phyloP scores from a whole-genome alignment of 2,888 invertebrate species.

The Salpingus planirostris region DNA sequence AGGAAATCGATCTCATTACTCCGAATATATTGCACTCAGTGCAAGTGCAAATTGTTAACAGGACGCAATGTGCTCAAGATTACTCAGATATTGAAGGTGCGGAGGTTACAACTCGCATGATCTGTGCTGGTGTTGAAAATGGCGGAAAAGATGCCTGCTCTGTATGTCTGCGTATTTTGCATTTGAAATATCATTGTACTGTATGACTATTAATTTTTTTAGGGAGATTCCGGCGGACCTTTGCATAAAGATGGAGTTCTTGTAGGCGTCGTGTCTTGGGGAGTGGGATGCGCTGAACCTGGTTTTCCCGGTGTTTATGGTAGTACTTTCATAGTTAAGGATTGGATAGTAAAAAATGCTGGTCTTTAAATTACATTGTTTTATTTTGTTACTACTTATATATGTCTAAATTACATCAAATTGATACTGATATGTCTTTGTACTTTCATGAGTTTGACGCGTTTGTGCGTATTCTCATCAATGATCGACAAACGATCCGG shows the following conservation, averaged over 20 bases:
- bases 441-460: too few relatives aligned
- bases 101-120: conserved; percentile 1
- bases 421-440: too few relatives aligned
- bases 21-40: not conserved
- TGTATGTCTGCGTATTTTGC: too few relatives aligned
- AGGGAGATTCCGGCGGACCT: conserved; percentile 33
- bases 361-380: too few relatives aligned
- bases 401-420: too few relatives aligned
- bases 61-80: not conserved
- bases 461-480: too few relatives aligned
- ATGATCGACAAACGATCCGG: too few relatives aligned
- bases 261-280: conserved; percentile 28
- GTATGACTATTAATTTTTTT: too few relatives aligned
- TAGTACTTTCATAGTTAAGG: too few relatives aligned
- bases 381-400: too few relatives aligned
- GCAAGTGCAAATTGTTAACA: not conserved
- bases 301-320: conserved; percentile 26
- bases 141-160: conserved; percentile 4
- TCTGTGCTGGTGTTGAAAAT: conserved; percentile 2
- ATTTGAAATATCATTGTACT: too few relatives aligned
- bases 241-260: conserved; percentile 19
- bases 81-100: not conserved
- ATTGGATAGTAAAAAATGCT: too few relatives aligned
- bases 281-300: conserved; percentile 24
- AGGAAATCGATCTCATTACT: not conserved